Evolutionary conservation across 2,888 invertebrate genomes (phyloP).

Genomic region (Ceriagrion tenellum): DNA sequence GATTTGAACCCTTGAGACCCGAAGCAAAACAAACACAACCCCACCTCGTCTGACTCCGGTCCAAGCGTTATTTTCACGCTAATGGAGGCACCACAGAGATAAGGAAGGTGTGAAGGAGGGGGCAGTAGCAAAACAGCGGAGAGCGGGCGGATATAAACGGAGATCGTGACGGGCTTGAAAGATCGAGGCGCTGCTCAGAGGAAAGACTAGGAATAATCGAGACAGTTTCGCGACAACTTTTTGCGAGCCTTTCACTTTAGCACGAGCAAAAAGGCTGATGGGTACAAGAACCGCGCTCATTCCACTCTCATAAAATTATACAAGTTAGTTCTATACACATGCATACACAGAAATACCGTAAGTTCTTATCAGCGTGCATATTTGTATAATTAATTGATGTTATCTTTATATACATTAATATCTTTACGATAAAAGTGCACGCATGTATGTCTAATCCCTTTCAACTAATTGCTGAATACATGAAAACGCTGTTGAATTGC

Average conservation of each 20-base stretch:
- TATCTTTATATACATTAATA: no score
- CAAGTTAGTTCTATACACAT: no score
- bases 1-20: not conserved
- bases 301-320: not conserved
- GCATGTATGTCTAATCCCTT: no score
- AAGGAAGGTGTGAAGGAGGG: not conserved
- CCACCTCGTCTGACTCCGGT: not conserved
- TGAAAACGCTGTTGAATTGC: no score
- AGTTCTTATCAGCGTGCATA: no score
- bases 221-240: not conserved
- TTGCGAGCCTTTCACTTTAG: not conserved
- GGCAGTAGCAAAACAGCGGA: not conserved
- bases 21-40: not conserved
- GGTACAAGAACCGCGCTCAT: not conserved
- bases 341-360: no score
- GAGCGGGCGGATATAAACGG: not conserved
- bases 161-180: not conserved
- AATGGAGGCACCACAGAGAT: not conserved
- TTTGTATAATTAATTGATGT: no score
- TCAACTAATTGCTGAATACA: no score
- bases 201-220: not conserved
- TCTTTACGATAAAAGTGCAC: no score
- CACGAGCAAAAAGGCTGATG: not conserved
- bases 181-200: not conserved
- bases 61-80: constrained; percentile 4